Conservation (phyloP, 2,888 invertebrate genomes). For the Cyaniris semiargus region DNA sequence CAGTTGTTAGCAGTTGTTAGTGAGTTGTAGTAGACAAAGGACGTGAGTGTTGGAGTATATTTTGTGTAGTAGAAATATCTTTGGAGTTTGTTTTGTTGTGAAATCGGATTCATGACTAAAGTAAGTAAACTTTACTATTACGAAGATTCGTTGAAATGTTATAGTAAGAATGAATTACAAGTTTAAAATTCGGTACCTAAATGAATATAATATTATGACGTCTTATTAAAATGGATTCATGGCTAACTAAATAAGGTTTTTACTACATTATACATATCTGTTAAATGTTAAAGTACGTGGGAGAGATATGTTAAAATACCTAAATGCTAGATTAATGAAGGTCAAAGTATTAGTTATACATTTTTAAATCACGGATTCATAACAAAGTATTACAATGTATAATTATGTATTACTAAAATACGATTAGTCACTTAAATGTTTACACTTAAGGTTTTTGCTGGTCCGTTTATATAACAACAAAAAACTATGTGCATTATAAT, state of each 20-base stretch:
- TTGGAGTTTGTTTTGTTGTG: neutral
- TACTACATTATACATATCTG: neutral
- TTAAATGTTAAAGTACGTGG: neutral
- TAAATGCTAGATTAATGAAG: neutral
- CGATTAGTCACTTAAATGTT: neutral
- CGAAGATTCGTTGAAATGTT: no score
- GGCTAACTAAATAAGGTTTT: neutral
- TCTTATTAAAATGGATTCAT: neutral
- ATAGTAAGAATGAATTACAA: no score
- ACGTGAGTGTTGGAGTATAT: neutral
- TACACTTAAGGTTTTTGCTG: neutral
- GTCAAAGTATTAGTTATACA: neutral
- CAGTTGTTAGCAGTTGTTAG: neutral
- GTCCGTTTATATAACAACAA: neutral
- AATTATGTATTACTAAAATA: neutral
- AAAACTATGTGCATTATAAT: neutral
- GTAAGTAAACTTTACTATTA: neutral
- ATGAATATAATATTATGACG: no score
- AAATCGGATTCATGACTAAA: slow-evolving; percentile 6
- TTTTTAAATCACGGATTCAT: neutral
- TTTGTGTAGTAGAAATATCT: neutral
- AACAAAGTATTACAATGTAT: neutral
- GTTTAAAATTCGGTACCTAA: no score
- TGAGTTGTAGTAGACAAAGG: slow-evolving; percentile 3
- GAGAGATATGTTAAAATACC: neutral